A percentile compares a stretch with the other conserved stretches of the same genome.
These are phyloP conservation scores for Clarias batrachus DNA, from an alignment of 2,113 vertebrate genomes.

Conservation along the genomic window DNA sequence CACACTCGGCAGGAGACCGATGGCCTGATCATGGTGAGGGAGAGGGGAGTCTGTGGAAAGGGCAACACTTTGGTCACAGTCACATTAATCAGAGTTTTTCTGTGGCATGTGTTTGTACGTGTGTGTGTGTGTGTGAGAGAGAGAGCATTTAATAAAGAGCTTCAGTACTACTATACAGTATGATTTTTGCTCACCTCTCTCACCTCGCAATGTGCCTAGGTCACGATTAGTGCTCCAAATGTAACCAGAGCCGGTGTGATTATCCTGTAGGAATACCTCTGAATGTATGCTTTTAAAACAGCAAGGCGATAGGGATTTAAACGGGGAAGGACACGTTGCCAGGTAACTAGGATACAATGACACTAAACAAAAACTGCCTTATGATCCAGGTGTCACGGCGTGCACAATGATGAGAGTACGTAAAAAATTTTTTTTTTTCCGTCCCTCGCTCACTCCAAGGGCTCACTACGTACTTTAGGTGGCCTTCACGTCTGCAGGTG, in stretches of 20 bases:
- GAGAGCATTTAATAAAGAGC: neutral
- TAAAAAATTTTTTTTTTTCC: no score
- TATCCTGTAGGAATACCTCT: neutral
- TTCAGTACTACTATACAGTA: neutral
- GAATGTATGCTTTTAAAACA: neutral
- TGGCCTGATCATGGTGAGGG: neutral
- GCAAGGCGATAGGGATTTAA: neutral
- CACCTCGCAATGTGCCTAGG: neutral
- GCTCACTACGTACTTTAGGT: no score
- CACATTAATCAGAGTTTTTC: constrained; percentile 18
- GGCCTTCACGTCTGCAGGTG: no score
- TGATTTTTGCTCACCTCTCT: neutral
- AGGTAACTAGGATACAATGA: neutral
- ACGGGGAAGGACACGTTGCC: neutral
- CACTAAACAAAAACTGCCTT: neutral
- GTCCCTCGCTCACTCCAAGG: no score
- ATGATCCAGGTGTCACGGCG: no score
- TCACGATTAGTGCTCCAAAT: neutral
- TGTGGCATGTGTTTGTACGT: neutral
- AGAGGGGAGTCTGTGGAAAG: constrained; percentile 1
- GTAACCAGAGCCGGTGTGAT: neutral
- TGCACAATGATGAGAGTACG: no score
- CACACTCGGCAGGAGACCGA: constrained; percentile 1
- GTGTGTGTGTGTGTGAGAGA: neutral
- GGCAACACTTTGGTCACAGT: constrained; percentile 1